Conservation (phyloP, 2,888 invertebrate species). For the Amphipyra tragopoginis region DNA sequence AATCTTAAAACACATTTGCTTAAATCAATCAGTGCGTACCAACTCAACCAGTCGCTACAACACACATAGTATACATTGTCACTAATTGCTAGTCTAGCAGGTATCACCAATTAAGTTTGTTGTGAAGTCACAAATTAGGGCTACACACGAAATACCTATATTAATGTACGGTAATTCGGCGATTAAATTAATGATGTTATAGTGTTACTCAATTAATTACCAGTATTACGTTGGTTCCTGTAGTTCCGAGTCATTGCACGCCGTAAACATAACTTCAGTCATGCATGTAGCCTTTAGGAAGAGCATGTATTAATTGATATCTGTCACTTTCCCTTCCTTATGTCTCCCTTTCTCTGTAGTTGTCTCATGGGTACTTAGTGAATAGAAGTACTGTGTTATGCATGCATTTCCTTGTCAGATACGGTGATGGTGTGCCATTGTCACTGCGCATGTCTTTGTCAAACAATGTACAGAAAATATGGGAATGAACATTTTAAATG, state of each 20-base stretch:
- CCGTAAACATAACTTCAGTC: constrained; percentile 21
- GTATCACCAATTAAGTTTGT: too few relatives aligned
- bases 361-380: background rate
- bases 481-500: background rate
- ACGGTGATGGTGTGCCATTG: background rate
- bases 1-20: too few relatives aligned
- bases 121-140: too few relatives aligned
- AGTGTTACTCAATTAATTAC: constrained; percentile 39
- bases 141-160: too few relatives aligned
- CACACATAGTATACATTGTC: too few relatives aligned
- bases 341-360: constrained; percentile 35
- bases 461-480: background rate
- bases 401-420: constrained; percentile 31
- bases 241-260: constrained; percentile 37
- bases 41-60: too few relatives aligned
- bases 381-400: background rate
- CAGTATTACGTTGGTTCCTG: constrained; percentile 44
- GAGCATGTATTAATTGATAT: constrained; percentile 39
- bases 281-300: constrained; percentile 44
- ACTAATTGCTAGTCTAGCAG: too few relatives aligned
- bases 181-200: background rate
- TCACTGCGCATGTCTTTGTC: background rate
- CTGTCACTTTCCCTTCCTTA: constrained; percentile 39
- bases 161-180: too few relatives aligned
- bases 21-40: too few relatives aligned